Base-by-base conservation (phyloP, 2,888 invertebrate genomes). In the Pyrrhia umbra region DNA sequence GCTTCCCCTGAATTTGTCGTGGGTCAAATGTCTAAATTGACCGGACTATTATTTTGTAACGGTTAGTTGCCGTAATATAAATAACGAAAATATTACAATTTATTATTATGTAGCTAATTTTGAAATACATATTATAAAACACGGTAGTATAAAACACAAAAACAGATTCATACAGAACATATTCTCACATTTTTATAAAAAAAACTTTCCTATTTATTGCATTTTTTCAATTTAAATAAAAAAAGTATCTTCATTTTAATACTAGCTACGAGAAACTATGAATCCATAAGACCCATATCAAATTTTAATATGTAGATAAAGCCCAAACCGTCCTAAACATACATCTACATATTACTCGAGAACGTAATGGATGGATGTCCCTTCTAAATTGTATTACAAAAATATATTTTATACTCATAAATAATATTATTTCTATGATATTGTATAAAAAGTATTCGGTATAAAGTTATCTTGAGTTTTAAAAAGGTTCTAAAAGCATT, bases 401-500 rank as follows among this genome's bases (percentile, higher is more conserved):
- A 50, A 43, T 5, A 49, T 47, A 37, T 60, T 45, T 25, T 16
- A 61, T 8, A 15, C 21, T 25, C 18, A 16, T 42, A 68, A 6
- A 18, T 10, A 43, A 37, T 34, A 27, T 37, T 49, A 15, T 43
- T 34, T 34, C 6, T 18, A 8, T n/a, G 27, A 42, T 23, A 2
- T 50, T 49, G 37, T 15, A 27, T 37, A 4, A 18, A 30, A 49
- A 59, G 2, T 49, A 15, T 43, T 45, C 16, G 2, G 5, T 15
- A 40, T 56, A n/a, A 47, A 67, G 5, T 37, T 65, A 47, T 37
- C 34, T 50, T 16, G 13, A 3, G 6, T 15, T 16, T 34, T 23
- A 46, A 64, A 64, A 37, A 66, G 70, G 50, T 30, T 30, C 30
- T 50, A 34, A 50, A 69, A 50, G 6, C n/a, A 3, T 10, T 61